These are phyloP conservation scores for Chelonoidis abingdonii DNA, from an alignment of 2,113 vertebrate genomes.

Conservation along the genomic window DNA sequence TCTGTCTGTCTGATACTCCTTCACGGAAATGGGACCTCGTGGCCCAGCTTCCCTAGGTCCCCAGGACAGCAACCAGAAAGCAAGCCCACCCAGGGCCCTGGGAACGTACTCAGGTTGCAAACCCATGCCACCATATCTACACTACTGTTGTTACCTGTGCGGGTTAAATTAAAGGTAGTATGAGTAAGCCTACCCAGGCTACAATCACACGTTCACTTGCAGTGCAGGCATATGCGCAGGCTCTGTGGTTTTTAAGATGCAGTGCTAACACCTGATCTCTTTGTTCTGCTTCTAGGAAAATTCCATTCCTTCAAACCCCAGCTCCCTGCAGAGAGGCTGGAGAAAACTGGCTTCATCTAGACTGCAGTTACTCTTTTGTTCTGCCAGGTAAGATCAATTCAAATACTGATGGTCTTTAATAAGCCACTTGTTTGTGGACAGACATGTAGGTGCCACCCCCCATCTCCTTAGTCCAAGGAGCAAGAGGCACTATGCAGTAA, in stretches of 20 bases:
- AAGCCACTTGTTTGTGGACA: neutral
- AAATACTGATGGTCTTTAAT: neutral
- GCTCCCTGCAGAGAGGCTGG: neutral
- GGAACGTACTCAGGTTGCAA: neutral
- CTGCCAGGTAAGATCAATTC: neutral
- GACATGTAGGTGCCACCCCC: neutral
- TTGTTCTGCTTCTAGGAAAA: neutral
- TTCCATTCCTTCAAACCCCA: neutral
- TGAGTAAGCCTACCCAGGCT: neutral
- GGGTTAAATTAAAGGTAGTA: neutral
- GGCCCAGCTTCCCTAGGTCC: neutral
- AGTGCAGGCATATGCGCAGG: neutral
- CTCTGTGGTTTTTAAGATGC: neutral
- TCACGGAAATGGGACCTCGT: neutral
- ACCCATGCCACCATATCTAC: neutral
- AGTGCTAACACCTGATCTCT: neutral
- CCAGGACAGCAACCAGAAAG: neutral
- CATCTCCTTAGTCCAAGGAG: neutral
- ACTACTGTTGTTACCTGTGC: neutral
- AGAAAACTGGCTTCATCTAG: neutral
- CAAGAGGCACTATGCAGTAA: neutral
- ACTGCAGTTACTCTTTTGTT: neutral
- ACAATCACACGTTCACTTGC: neutral
- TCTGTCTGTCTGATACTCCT: neutral
- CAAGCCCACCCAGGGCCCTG: neutral